A percentile compares a stretch with the other conserved stretches of the same genome.
These are phyloP conservation scores for Nomada goodeniana DNA, from an alignment of 2,888 invertebrate species.

Conservation along the genomic window DNA sequence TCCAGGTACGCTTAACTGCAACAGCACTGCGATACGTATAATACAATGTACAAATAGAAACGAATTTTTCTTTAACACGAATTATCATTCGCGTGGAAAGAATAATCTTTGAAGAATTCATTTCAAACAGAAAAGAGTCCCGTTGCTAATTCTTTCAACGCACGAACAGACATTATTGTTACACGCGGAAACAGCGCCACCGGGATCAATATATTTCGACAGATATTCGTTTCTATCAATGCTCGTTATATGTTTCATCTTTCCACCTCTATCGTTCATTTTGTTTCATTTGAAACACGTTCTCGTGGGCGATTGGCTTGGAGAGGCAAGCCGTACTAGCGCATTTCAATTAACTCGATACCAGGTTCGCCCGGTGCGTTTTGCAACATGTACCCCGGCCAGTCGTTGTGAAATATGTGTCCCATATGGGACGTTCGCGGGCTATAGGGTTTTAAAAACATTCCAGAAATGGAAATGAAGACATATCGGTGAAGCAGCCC, in stretches of 20 bases:
- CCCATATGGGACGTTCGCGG: conserved; percentile 78
- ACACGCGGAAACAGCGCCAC: neutral
- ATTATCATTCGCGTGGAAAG: too few relatives aligned
- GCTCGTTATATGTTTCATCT: conserved; percentile 1
- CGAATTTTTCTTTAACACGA: too few relatives aligned
- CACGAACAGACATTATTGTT: too few relatives aligned
- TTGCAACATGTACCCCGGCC: conserved; percentile 60
- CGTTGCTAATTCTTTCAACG: too few relatives aligned
- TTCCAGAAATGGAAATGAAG: conserved; percentile 77
- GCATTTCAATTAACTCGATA: conserved; percentile 71
- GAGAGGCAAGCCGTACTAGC: conserved; percentile 47
- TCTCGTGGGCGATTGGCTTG: conserved; percentile 62
- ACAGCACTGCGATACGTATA: too few relatives aligned
- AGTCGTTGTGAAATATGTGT: conserved; percentile 78
- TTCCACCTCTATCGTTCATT: neutral
- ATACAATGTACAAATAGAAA: too few relatives aligned
- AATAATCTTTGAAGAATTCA: too few relatives aligned
- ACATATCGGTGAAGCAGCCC: conserved; percentile 72
- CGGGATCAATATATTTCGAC: conserved; percentile 30
- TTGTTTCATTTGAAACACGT: conserved; percentile 29
- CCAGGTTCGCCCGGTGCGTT: conserved; percentile 59
- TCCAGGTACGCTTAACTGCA: too few relatives aligned
- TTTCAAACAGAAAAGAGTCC: too few relatives aligned
- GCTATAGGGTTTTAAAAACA: conserved; percentile 74
- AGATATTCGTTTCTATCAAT: conserved; percentile 17